Evolutionary conservation across 2,888 invertebrate genomes (phyloP), one percentile per base, ranked within the genome.

Genomic region (Drosophila glabriapex): DNA sequence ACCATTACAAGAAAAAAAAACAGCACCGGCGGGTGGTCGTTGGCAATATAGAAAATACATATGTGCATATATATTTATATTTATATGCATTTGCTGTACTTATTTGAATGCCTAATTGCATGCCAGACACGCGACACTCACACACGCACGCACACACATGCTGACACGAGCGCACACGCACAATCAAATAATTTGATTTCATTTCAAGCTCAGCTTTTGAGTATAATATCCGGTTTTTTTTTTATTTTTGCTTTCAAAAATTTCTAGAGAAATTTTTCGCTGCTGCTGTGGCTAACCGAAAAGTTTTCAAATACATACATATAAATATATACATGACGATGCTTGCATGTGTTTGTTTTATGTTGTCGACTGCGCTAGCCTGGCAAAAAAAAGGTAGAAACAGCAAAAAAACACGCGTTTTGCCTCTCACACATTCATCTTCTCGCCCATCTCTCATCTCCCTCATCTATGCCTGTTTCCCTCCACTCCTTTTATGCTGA

Each of bases 191-290:
- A 89, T 87, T 89, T 77, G 68, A 79, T 79, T 79, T 77, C 67
- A 77, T 87, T 78, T 78, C 55, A 35, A 90, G 85, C 80, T 90
- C 70, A 68, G 73, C 83, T 85, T 85, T 76, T 73, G 73, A 74
- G 80, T 78, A 80, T 80, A 69, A 82, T 90, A 87, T 87, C 87
- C 87, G 87, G 89, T 87, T 87, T 90, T 82, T 19, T 25, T 28
- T 58, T 29, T 29, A 41, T 83, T 75, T 86, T 74, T 81, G 90
- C 90, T 90, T 90, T 87, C 86, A 86, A 90, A 85, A 85, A 89
- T 87, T 87, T 90, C 84, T 82, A 89, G 89, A 80, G 90, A 87
- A 87, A 87, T 80, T 90, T 78, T 87, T 79, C 58, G 80, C 72
- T 70, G 69, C 67, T 50, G 68, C 67, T 50, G 62, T 73, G n/a